phyloP scores from a whole-genome alignment of 2,888 invertebrate genomes.

The Mechanitis mazaeus region DNA sequence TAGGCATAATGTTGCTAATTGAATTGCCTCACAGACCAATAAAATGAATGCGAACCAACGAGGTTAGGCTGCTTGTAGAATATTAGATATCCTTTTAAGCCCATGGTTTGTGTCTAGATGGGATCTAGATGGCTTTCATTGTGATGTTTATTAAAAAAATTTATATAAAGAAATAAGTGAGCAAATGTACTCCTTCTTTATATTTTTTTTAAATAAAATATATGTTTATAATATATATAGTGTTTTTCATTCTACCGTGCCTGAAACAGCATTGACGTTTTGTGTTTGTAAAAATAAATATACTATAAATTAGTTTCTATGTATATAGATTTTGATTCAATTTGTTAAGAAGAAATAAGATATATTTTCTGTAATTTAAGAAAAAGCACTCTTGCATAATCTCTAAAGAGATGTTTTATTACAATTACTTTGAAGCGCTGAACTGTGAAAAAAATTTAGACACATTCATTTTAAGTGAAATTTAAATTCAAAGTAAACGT shows the following conservation, averaged over 20 bases:
- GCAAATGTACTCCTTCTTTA: too few relatives aligned
- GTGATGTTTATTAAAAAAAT: background rate
- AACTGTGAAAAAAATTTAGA: constrained; percentile 19
- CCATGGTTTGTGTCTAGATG: background rate
- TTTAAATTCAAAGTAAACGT: background rate
- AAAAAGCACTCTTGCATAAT: constrained; percentile 11
- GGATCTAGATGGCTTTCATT: too few relatives aligned
- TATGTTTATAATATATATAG: too few relatives aligned
- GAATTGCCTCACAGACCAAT: constrained; percentile 25
- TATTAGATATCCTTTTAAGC: constrained; percentile 9
- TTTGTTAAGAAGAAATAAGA: too few relatives aligned
- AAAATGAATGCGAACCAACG: constrained; percentile 14
- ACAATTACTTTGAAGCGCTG: constrained; percentile 15
- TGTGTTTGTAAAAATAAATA: too few relatives aligned
- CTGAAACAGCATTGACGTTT: too few relatives aligned
- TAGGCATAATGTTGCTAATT: constrained; percentile 24
- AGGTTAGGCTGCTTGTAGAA: background rate
- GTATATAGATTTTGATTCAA: too few relatives aligned
- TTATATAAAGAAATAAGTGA: too few relatives aligned
- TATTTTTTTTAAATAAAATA: too few relatives aligned
- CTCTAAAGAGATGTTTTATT: constrained; percentile 24
- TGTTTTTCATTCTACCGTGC: too few relatives aligned
- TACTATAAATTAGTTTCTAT: too few relatives aligned
- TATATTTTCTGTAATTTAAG: constrained; percentile 3
- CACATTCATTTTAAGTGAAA: constrained; percentile 18